phyloP scores from a whole-genome alignment of 2,888 invertebrate species.

The Polydrusus tereticollis region DNA sequence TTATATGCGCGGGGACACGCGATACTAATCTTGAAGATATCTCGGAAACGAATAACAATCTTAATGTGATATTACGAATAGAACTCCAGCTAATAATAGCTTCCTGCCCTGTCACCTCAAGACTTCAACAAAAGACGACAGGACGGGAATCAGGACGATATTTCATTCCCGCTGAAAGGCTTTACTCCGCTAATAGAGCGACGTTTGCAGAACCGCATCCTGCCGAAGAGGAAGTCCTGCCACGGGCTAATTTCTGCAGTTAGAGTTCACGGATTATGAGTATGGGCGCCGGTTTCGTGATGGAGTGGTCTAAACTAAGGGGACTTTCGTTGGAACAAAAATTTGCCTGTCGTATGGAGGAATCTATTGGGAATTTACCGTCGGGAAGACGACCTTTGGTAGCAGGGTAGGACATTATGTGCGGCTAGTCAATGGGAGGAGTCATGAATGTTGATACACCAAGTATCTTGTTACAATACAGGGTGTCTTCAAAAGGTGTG shows the following conservation, averaged over 20 bases:
- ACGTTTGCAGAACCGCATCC: constrained; percentile 47
- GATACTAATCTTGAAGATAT: constrained; percentile 40
- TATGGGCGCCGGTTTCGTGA: constrained; percentile 29
- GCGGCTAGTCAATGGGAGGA: too few relatives aligned
- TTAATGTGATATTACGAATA: constrained; percentile 43
- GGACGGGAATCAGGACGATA: constrained; percentile 28
- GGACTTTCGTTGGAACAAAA: too few relatives aligned
- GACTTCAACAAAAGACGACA: constrained; percentile 48
- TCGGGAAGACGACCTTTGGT: too few relatives aligned
- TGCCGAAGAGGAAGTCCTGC: constrained; percentile 47
- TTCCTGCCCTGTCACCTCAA: constrained; percentile 50
- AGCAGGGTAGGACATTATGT: too few relatives aligned
- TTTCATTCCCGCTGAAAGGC: constrained; percentile 44
- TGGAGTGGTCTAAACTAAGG: constrained; percentile 18
- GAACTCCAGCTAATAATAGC: constrained; percentile 46
- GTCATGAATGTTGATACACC: too few relatives aligned
- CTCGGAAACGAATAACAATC: constrained; percentile 42
- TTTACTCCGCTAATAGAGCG: constrained; percentile 43
- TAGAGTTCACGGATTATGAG: constrained; percentile 43
- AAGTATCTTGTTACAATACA: too few relatives aligned
- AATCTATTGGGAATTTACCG: too few relatives aligned
- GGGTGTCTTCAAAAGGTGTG: too few relatives aligned
- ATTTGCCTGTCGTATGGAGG: background rate
- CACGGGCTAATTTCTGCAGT: constrained; percentile 44
- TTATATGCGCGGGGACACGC: constrained; percentile 15